These are phyloP conservation scores for Drosophila quinaria DNA, from an alignment of 2,888 invertebrate genomes.

Conservation along the genomic window DNA sequence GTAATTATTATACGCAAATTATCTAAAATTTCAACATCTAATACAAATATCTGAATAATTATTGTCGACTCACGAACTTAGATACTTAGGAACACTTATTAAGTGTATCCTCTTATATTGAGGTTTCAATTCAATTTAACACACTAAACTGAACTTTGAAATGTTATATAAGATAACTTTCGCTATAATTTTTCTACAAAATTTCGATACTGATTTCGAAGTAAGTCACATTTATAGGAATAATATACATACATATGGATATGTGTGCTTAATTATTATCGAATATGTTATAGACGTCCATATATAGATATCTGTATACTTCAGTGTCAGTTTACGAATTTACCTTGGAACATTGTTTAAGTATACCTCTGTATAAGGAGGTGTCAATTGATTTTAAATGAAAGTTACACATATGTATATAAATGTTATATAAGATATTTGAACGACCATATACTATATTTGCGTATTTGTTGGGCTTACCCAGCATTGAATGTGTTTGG, in stretches of 20 bases:
- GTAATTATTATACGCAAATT: not conserved
- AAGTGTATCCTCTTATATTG: not conserved
- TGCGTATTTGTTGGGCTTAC: not conserved
- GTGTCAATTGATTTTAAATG: not conserved
- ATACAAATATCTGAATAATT: not conserved
- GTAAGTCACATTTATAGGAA: not conserved
- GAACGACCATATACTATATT: not conserved
- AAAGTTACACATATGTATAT: not conserved
- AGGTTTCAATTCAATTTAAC: slow-evolving; percentile 1
- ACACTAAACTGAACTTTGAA: not conserved
- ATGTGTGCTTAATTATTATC: slow-evolving; percentile 1
- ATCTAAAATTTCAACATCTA: not conserved
- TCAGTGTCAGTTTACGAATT: slow-evolving; percentile 4
- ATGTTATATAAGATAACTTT: not conserved
- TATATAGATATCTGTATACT: slow-evolving; percentile 2
- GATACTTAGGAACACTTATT: no score
- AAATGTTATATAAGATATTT: slow-evolving; percentile 2
- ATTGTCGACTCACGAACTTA: not conserved
- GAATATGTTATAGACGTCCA: slow-evolving; percentile 15
- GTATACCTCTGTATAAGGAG: not conserved
- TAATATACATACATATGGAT: slow-evolving; percentile 3
- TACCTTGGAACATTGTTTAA: not conserved
- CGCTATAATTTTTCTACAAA: not conserved
- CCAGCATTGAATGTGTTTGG: not conserved
- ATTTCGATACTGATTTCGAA: not conserved